Conservation (phyloP, 2,113 vertebrate species). For the Trachemys scripta region DNA sequence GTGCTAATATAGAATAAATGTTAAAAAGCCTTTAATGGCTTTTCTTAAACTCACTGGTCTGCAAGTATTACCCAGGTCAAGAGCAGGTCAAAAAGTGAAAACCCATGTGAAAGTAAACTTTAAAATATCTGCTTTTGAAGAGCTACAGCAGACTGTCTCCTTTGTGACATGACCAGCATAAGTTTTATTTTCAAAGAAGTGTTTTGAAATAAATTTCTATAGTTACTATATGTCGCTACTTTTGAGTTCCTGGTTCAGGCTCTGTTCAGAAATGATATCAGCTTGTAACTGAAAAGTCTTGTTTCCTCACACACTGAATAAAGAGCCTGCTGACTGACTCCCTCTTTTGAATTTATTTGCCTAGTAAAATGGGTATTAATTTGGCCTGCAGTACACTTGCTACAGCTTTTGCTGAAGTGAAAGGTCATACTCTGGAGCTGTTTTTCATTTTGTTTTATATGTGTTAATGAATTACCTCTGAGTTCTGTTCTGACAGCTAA, state of each 20-base stretch:
- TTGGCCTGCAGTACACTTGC: constrained; percentile 81
- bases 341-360: constrained; percentile 80
- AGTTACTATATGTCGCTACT: background rate
- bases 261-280: constrained; percentile 19
- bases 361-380: constrained; percentile 79
- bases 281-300: constrained; percentile 37
- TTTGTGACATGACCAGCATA: background rate
- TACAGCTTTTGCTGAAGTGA: constrained; percentile 81
- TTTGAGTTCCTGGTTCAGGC: background rate
- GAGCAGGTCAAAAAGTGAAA: constrained; percentile 90
- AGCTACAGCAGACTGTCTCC: constrained; percentile 77
- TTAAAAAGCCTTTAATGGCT: background rate
- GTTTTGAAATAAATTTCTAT: background rate
- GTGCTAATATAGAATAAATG: background rate
- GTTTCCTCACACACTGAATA: constrained; percentile 21
- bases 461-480: constrained; percentile 84
- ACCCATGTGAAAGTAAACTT: constrained; percentile 89
- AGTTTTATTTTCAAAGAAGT: background rate
- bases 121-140: constrained; percentile 84
- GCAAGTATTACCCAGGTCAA: constrained; percentile 85
- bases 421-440: constrained; percentile 82
- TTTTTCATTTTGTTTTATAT: constrained; percentile 86
- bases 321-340: constrained; percentile 30
- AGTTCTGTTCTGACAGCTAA: constrained; percentile 84
- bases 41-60: constrained; percentile 85